Conservation (phyloP, 2,113 vertebrate genomes). For the Circaetus cinerascens region DNA sequence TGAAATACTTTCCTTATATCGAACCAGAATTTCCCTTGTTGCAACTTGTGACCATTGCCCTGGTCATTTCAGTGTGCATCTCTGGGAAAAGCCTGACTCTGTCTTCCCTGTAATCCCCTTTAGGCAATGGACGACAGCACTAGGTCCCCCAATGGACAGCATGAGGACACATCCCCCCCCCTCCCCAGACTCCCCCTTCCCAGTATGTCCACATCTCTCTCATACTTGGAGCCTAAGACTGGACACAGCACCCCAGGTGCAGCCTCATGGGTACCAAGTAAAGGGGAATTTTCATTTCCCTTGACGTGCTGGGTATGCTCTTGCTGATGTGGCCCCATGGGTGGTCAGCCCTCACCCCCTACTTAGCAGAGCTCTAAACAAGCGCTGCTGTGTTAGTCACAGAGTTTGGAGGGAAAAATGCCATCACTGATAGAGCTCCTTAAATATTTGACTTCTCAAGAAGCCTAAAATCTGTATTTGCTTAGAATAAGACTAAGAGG, state of each 20-base stretch:
- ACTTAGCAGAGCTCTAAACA: neutral
- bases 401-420: neutral
- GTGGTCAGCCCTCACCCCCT: neutral
- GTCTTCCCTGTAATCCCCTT: neutral
- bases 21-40: neutral
- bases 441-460: neutral
- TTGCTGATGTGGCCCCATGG: neutral
- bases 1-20: neutral
- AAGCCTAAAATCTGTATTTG: neutral
- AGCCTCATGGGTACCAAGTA: neutral
- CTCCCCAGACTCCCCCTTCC: accelerated
- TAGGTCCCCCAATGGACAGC: accelerated
- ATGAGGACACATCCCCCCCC: neutral
- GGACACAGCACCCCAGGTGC: neutral
- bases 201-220: neutral
- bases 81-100: neutral
- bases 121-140: neutral
- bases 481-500: neutral
- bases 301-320: accelerated
- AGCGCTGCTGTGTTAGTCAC: neutral
- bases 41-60: neutral
- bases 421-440: neutral
- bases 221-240: neutral
- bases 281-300: neutral
- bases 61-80: neutral